phyloP scores from a whole-genome alignment of 2,888 invertebrate genomes.

The Amblyteles armatorius region DNA sequence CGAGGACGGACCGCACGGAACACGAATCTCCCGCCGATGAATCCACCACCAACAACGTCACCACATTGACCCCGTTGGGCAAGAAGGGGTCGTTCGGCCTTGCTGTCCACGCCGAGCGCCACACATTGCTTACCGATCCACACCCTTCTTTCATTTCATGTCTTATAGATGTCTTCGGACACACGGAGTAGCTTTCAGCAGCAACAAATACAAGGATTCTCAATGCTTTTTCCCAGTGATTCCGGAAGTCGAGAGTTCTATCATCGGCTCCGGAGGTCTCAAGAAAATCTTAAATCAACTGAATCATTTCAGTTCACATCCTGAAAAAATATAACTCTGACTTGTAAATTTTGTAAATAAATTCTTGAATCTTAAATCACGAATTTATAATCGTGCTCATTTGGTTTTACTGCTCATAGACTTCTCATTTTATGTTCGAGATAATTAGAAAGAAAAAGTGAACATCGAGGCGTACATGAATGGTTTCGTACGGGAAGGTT shows the following conservation, averaged over 20 bases:
- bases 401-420: background rate
- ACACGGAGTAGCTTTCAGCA: constrained; percentile 73
- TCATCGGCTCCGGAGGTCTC: background rate
- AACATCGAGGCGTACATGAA: background rate
- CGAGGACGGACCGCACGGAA: constrained; percentile 68
- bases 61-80: constrained; percentile 56
- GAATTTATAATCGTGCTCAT: background rate
- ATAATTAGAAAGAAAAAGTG: background rate
- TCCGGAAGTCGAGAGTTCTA: background rate
- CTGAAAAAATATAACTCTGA: background rate
- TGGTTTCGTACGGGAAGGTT: background rate
- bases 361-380: background rate
- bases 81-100: constrained; percentile 52
- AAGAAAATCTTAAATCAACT: background rate
- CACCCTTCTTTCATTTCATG: constrained; percentile 78
- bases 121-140: constrained; percentile 73
- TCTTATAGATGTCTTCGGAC: constrained; percentile 73
- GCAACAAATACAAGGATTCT: constrained; percentile 49
- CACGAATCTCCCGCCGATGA: constrained; percentile 65
- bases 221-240: constrained; percentile 25
- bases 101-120: constrained; percentile 55
- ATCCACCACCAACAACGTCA: constrained; percentile 44
- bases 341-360: too few species aligned
- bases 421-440: background rate
- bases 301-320: background rate